A percentile compares a stretch with the other conserved stretches of the same genome.
Evolutionary conservation across 1,140 invertebrate genomes (phyloP).

Genomic region (Drosophila tristis): DNA sequence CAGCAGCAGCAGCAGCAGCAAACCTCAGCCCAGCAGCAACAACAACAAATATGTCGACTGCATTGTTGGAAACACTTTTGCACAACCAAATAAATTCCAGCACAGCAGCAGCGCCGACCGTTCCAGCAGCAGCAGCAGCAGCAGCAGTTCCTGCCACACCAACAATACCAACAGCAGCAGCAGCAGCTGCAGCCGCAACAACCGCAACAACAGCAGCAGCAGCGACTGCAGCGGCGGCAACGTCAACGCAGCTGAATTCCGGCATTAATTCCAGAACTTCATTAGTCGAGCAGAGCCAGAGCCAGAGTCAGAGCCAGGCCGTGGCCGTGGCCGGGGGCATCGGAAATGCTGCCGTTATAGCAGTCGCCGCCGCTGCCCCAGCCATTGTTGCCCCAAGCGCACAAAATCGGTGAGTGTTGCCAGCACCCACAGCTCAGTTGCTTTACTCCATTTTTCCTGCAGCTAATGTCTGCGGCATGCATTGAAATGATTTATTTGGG

Average conservation of each 20-base stretch:
- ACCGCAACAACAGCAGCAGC: constrained; percentile 27
- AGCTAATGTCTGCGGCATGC: constrained; percentile 43
- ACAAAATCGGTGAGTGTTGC: constrained; percentile 59
- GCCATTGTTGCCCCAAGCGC: constrained; percentile 16
- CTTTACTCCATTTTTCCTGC: constrained; percentile 18
- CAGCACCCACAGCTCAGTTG: constrained; percentile 9
- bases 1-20: constrained; percentile 29
- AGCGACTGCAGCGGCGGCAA: constrained; percentile 33
- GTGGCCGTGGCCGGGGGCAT: constrained; percentile 1
- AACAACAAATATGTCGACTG: constrained; percentile 63
- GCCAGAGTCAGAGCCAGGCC: constrained; percentile 22
- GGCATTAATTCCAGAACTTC: constrained; percentile 83
- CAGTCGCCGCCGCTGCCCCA: constrained; percentile 1
- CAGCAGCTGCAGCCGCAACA: constrained; percentile 26
- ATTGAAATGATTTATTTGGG: constrained; percentile 57
- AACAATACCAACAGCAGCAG: constrained; percentile 33
- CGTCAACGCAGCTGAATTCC: constrained; percentile 69
- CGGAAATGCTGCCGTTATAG: constrained; percentile 4
- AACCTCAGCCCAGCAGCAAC: constrained; percentile 21
- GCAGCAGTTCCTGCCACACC: constrained; percentile 22
- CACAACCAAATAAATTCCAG: constrained; percentile 83
- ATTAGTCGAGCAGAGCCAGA: constrained; percentile 69
- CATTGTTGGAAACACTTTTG: constrained; percentile 83
- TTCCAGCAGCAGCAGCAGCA: constrained; percentile 41
- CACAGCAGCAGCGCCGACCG: constrained; percentile 39